Evolutionary conservation across 2,113 vertebrate genomes (phyloP).

Genomic region (Tetrao urogallus): DNA sequence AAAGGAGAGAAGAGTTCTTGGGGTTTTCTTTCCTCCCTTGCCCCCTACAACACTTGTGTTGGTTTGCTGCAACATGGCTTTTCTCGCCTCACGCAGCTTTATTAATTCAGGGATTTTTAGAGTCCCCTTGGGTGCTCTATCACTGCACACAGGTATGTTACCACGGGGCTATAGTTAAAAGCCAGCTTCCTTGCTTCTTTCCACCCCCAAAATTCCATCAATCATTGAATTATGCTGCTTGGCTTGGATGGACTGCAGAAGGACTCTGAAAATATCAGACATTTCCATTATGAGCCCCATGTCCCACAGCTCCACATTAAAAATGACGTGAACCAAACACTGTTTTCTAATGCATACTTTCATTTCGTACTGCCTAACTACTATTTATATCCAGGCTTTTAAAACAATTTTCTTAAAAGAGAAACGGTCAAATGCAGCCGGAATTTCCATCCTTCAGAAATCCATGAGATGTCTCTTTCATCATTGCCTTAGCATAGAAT

Average conservation of each 20-base stretch:
- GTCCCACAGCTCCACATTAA: neutral
- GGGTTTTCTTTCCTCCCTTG: neutral
- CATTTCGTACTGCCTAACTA: neutral
- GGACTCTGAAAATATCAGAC: neutral
- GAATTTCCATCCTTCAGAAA: constrained; percentile 26
- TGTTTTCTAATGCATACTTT: neutral
- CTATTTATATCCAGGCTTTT: neutral
- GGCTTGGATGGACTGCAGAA: neutral
- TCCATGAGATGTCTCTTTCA: neutral
- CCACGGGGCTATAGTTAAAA: neutral
- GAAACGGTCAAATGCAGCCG: neutral
- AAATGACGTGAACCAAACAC: neutral
- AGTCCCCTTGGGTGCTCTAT: neutral
- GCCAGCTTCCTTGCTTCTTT: neutral
- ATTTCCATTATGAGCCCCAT: neutral
- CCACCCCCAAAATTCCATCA: constrained; percentile 1
- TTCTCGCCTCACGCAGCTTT: neutral
- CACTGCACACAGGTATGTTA: neutral
- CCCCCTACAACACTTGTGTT: neutral
- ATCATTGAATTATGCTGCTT: neutral
- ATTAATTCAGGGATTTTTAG: constrained; percentile 31
- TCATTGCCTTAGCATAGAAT: neutral
- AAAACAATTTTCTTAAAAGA: constrained; percentile 12
- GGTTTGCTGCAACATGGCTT: neutral
- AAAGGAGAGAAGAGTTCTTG: neutral